phyloP scores from a whole-genome alignment of 2,113 vertebrate genomes.

The Pomatorhinus ruficollis region DNA sequence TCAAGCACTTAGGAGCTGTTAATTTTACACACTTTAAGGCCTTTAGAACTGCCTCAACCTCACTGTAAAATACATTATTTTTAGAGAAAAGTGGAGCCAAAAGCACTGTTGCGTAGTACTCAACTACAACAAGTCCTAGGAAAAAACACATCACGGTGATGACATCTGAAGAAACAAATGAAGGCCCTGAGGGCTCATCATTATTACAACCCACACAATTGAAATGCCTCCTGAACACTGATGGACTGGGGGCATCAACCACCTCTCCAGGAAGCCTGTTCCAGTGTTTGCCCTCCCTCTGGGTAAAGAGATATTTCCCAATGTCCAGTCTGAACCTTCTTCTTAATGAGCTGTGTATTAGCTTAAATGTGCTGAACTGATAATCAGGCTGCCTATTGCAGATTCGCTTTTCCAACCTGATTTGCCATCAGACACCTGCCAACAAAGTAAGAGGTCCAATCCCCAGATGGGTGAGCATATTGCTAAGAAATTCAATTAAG shows the following conservation, averaged over 20 bases:
- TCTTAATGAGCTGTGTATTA: background rate
- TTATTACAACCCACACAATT: background rate
- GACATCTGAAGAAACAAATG: background rate
- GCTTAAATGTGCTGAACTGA: background rate
- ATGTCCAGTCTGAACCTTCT: background rate
- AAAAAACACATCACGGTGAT: background rate
- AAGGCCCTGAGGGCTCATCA: background rate
- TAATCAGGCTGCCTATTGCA: background rate
- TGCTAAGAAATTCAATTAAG: background rate
- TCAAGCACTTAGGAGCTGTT: background rate
- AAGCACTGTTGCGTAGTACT: background rate
- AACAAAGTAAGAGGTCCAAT: background rate
- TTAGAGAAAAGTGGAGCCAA: background rate
- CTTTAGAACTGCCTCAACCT: background rate
- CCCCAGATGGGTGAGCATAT: background rate
- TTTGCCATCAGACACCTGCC: background rate
- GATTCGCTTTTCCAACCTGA: background rate
- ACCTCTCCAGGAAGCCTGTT: background rate
- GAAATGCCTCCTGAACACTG: background rate
- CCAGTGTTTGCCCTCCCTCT: background rate
- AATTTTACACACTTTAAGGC: background rate
- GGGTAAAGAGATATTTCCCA: background rate
- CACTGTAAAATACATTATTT: background rate
- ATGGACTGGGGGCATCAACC: fast-evolving
- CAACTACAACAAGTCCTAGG: background rate